A percentile compares a stretch with the other conserved stretches of the same genome.
phyloP scores from a whole-genome alignment of 2,888 invertebrate species.

The Rhabditoides inermis region DNA sequence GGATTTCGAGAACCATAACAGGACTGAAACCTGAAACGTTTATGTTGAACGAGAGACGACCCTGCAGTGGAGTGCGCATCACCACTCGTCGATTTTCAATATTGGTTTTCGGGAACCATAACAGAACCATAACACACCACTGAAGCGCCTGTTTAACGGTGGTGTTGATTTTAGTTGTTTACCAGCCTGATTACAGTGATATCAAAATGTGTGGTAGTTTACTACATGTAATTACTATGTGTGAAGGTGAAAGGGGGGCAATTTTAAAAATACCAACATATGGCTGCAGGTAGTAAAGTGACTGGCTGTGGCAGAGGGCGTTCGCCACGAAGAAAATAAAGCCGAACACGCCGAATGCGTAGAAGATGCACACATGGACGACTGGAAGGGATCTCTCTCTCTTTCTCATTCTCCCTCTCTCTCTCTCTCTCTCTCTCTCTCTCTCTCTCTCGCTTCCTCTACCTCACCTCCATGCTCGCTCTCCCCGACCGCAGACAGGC shows the following conservation, averaged over 20 bases:
- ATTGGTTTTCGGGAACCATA: too few relatives aligned
- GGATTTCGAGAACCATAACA: too few relatives aligned
- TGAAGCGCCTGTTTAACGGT: too few relatives aligned
- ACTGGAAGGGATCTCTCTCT: constrained; percentile 17
- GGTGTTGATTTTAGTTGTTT: too few relatives aligned
- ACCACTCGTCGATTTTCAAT: too few relatives aligned
- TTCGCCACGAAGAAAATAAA: constrained; percentile 43
- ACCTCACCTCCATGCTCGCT: constrained; percentile 34
- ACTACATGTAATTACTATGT: too few relatives aligned
- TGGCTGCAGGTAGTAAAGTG: constrained; percentile 42
- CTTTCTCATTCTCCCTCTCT: background rate
- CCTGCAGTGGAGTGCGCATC: too few relatives aligned
- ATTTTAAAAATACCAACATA: constrained; percentile 19
- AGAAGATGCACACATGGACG: constrained; percentile 39
- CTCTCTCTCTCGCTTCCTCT: background rate
- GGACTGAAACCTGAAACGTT: too few relatives aligned
- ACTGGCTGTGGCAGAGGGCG: constrained; percentile 40
- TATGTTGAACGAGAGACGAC: too few relatives aligned
- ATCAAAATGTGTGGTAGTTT: too few relatives aligned
- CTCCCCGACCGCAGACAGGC: constrained; percentile 44
- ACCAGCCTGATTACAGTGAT: too few relatives aligned
- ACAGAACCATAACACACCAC: too few relatives aligned
- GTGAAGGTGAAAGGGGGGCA: background rate
- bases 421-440: background rate
- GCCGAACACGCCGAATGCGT: constrained; percentile 40